These are phyloP conservation scores for Cephonodes hylas DNA, from an alignment of 2,888 invertebrate genomes.

Conservation along the genomic window DNA sequence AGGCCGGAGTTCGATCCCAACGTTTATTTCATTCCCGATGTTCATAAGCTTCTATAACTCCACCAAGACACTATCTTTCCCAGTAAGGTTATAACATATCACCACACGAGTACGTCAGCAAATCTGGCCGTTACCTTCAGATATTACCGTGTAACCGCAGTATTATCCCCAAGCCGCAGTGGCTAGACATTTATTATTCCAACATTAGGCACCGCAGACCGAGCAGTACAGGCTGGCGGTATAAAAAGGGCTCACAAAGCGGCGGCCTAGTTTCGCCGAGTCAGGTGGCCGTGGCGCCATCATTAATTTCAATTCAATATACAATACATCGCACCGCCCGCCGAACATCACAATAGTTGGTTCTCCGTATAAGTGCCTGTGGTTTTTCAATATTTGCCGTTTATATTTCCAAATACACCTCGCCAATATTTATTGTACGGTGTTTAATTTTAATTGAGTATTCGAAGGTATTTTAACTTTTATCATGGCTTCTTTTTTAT, in stretches of 20 bases:
- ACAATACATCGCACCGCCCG: conserved; percentile 29
- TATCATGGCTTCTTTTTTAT: too few relatives aligned
- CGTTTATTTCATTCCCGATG: too few relatives aligned
- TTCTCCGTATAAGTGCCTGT: not conserved
- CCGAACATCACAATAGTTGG: conserved; percentile 1
- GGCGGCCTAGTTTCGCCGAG: conserved; percentile 59
- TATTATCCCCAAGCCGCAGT: not conserved
- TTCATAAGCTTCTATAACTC: too few relatives aligned
- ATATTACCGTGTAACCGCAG: not conserved
- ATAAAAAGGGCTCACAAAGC: conserved; percentile 40
- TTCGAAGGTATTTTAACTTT: too few relatives aligned
- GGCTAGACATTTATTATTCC: conserved; percentile 8
- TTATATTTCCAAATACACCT: not conserved
- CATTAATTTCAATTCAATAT: conserved; percentile 75
- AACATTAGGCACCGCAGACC: conserved; percentile 6
- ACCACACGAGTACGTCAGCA: not conserved
- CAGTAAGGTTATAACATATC: not conserved
- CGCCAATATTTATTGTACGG: not conserved
- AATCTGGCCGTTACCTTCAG: not conserved
- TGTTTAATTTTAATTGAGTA: too few relatives aligned
- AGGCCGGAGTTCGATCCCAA: too few relatives aligned
- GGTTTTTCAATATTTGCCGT: not conserved
- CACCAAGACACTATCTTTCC: too few relatives aligned
- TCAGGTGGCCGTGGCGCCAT: conserved; percentile 64
- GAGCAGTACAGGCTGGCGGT: not conserved